A percentile compares a stretch with the other conserved stretches of the same genome.
Conservation (phyloP, 2,888 invertebrate species). For the Antheraea assamensis region DNA sequence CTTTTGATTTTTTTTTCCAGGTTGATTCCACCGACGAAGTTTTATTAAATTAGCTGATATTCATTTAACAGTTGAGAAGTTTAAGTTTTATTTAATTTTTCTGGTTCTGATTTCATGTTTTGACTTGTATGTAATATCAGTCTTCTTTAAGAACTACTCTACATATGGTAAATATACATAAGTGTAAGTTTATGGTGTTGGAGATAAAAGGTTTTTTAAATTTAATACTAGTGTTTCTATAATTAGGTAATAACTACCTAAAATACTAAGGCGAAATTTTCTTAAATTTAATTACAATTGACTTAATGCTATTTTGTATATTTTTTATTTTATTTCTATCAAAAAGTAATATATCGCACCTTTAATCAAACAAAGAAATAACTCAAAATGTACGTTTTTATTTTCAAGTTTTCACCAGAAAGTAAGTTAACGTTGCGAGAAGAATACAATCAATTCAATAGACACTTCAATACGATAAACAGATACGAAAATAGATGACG, state of each 20-base stretch:
- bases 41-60: neutral
- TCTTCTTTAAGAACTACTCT: neutral
- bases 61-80: neutral
- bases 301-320: neutral
- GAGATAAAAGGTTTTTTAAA: neutral
- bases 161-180: neutral
- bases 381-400: no score
- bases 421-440: no score
- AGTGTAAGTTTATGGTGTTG: slow-evolving; percentile 1
- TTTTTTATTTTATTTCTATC: neutral
- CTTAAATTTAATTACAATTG: neutral
- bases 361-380: no score
- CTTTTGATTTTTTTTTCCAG: neutral
- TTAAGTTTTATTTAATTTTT: neutral
- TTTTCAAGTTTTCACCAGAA: no score
- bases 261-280: neutral
- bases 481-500: no score
- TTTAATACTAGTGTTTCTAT: neutral
- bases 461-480: no score
- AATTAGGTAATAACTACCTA: neutral
- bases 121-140: neutral
- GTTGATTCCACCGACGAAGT: neutral
- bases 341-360: no score
- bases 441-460: no score
- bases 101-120: neutral